phyloP scores from a whole-genome alignment of 2,888 invertebrate species.

The Portevinia maculata region DNA sequence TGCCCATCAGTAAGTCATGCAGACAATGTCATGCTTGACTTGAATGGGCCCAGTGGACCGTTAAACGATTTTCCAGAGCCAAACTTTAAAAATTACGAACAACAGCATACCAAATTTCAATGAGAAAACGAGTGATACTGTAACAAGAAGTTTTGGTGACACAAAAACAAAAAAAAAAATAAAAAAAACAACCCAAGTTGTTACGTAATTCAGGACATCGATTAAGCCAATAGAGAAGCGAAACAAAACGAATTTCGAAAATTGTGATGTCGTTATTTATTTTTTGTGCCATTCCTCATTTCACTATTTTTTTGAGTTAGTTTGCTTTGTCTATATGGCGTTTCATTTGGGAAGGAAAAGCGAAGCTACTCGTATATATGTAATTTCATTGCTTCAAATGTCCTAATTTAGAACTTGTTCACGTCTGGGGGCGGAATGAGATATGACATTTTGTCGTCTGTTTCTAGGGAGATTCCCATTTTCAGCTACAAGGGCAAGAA shows the following conservation, averaged over 20 bases:
- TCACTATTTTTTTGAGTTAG: neutral
- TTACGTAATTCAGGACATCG: constrained; percentile 59
- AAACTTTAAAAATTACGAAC: constrained; percentile 33
- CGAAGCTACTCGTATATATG: constrained; percentile 2
- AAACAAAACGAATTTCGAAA: constrained; percentile 44
- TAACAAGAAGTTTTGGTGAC: constrained; percentile 19
- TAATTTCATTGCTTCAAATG: neutral
- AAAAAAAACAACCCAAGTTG: constrained; percentile 14
- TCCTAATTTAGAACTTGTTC: too few relatives aligned
- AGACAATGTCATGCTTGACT: constrained; percentile 45
- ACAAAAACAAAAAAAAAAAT: neutral
- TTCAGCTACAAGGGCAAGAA: too few relatives aligned
- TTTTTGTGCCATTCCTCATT: constrained; percentile 18
- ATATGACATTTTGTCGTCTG: too few relatives aligned
- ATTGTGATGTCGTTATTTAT: constrained; percentile 34
- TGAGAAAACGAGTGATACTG: constrained; percentile 22
- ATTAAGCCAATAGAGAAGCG: constrained; percentile 65
- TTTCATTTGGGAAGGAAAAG: constrained; percentile 32
- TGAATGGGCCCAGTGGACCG: constrained; percentile 53
- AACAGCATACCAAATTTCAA: constrained; percentile 28
- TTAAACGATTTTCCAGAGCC: constrained; percentile 47
- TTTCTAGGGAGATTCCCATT: too few relatives aligned
- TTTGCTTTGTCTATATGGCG: constrained; percentile 26
- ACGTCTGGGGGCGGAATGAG: too few relatives aligned
- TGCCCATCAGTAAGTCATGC: constrained; percentile 9